Conservation (phyloP, 2,888 invertebrate species). For the Agrotis exclamationis region DNA sequence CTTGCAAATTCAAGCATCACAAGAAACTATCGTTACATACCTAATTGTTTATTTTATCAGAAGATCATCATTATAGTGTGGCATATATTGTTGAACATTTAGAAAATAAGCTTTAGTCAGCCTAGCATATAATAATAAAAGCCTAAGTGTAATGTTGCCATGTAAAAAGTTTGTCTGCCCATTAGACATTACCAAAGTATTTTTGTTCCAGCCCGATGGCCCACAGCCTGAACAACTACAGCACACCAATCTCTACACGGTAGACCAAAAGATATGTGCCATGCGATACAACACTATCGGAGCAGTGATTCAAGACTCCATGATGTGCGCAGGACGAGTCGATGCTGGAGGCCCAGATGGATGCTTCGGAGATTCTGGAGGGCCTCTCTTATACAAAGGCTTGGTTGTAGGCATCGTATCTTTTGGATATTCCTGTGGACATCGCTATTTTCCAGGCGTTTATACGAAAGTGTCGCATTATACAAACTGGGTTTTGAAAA, state of each 20-base stretch:
- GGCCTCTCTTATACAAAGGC: slow-evolving; percentile 85
- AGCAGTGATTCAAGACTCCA: slow-evolving; percentile 80
- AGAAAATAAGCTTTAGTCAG: no score
- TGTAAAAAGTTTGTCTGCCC: neutral
- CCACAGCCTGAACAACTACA: slow-evolving; percentile 84
- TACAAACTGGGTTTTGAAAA: slow-evolving; percentile 85
- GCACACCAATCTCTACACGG: slow-evolving; percentile 76
- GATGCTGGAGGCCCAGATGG: slow-evolving; percentile 84
- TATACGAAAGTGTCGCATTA: slow-evolving; percentile 86
- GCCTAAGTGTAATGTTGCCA: no score
- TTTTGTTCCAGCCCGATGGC: slow-evolving; percentile 76
- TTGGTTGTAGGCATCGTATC: slow-evolving; percentile 85
- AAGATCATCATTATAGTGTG: no score
- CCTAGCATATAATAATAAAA: no score
- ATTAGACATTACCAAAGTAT: neutral
- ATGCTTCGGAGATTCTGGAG: slow-evolving; percentile 87
- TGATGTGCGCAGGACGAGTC: slow-evolving; percentile 85
- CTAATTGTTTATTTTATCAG: no score
- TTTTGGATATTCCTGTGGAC: slow-evolving; percentile 86
- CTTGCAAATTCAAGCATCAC: neutral
- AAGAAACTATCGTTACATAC: no score
- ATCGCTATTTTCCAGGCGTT: slow-evolving; percentile 85
- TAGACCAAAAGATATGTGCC: slow-evolving; percentile 79
- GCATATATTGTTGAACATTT: no score
- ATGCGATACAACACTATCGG: slow-evolving; percentile 80